These are phyloP conservation scores for Clitarchus hookeri DNA, from an alignment of 2,888 invertebrate genomes.

Conservation along the genomic window DNA sequence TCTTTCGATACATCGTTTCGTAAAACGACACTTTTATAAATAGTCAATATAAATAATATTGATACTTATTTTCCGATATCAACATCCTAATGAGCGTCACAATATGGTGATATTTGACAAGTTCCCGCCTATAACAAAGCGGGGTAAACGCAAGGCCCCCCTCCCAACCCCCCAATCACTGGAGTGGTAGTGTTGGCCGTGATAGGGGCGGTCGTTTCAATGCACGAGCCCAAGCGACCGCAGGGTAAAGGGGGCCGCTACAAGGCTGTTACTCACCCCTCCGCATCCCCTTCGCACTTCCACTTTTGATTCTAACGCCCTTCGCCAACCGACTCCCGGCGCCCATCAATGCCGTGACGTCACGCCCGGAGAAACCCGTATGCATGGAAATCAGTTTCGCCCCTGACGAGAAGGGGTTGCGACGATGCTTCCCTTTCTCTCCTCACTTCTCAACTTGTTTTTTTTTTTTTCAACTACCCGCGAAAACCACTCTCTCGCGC, in stretches of 20 bases:
- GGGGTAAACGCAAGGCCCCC: not conserved
- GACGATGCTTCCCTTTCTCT: not conserved
- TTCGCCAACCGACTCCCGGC: not conserved
- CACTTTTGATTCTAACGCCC: not conserved
- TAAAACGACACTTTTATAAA: no score
- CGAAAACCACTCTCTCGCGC: not conserved
- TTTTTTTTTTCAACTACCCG: not conserved
- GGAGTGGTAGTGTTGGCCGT: not conserved
- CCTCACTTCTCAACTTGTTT: not conserved
- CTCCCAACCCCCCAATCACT: not conserved
- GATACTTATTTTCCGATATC: no score
- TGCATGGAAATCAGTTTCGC: not conserved
- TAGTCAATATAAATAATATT: no score
- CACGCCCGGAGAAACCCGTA: not conserved
- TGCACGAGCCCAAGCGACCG: no score
- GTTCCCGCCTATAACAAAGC: not conserved
- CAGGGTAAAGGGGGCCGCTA: no score
- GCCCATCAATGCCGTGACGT: not conserved
- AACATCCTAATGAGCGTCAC: not conserved
- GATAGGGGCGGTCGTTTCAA: not conserved
- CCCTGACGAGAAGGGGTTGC: not conserved
- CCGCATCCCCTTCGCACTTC: no score
- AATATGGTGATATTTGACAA: not conserved
- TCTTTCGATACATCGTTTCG: no score
- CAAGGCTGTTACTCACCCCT: not conserved